phyloP scores from a whole-genome alignment of 2,888 invertebrate species.

The Nezara viridula region DNA sequence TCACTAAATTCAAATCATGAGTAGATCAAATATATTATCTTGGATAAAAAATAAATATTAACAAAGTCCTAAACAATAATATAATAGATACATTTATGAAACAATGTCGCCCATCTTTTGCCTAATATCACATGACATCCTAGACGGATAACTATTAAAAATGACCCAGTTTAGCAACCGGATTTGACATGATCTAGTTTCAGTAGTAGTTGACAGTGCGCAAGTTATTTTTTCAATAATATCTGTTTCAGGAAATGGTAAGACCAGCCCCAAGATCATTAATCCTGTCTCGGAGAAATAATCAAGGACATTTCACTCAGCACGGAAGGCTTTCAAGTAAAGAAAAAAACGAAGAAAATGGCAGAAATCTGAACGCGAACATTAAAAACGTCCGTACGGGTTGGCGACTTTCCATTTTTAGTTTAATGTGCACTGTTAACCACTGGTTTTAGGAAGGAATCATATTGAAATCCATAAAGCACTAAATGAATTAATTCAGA shows the following conservation, averaged over 20 bases:
- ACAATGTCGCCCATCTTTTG: neutral
- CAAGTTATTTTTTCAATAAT: slow-evolving; percentile 17
- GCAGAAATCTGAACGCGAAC: neutral
- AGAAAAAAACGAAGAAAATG: neutral
- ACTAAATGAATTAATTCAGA: too few species aligned
- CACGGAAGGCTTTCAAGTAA: neutral
- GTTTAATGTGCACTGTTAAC: neutral
- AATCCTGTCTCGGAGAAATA: slow-evolving; percentile 26
- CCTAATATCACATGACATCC: neutral
- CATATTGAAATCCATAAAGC: neutral
- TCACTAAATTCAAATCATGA: too few species aligned
- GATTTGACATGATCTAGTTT: slow-evolving; percentile 42
- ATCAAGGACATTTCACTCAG: neutral
- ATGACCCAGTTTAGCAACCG: slow-evolving; percentile 9
- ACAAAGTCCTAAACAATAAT: too few species aligned
- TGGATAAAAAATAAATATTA: too few species aligned
- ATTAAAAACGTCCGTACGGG: neutral
- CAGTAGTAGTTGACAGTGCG: neutral
- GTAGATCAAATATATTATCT: too few species aligned
- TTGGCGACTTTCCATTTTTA: neutral
- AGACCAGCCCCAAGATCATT: slow-evolving; percentile 5
- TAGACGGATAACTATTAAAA: slow-evolving; percentile 13
- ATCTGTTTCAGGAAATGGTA: slow-evolving; percentile 46
- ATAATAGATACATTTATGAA: too few species aligned
- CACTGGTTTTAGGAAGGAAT: neutral